These are phyloP conservation scores for Conchocele bisecta DNA, from an alignment of 2,888 invertebrate genomes.

Conservation along the genomic window DNA sequence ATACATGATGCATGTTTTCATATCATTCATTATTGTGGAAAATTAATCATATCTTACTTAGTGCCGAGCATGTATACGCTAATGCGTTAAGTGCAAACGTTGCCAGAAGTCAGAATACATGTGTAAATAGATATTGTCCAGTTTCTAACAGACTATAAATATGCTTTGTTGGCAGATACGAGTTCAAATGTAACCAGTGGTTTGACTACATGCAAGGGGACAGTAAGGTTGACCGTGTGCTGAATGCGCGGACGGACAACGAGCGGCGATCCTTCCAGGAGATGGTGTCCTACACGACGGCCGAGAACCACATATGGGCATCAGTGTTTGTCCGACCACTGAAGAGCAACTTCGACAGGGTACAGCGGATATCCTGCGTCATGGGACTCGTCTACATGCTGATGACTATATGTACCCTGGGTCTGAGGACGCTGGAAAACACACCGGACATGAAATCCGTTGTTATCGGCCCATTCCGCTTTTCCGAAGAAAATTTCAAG, in stretches of 20 bases:
- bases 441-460: constrained; percentile 44
- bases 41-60: no score
- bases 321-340: constrained; percentile 83
- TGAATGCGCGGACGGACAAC: constrained; percentile 80
- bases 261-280: constrained; percentile 80
- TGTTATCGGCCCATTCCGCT: constrained; percentile 61
- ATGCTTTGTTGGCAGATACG: constrained; percentile 60
- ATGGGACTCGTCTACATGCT: constrained; percentile 67
- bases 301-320: constrained; percentile 84
- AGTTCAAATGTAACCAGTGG: constrained; percentile 81
- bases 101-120: no score
- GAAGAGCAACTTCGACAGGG: constrained; percentile 82
- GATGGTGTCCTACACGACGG: constrained; percentile 79
- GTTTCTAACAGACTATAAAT: background rate
- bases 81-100: no score
- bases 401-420: constrained; percentile 72
- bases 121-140: no score
- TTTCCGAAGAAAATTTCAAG: constrained; percentile 63
- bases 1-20: no score
- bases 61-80: no score
- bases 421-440: constrained; percentile 42
- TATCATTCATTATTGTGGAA: no score
- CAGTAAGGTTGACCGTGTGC: constrained; percentile 81
- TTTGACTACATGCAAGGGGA: constrained; percentile 82
- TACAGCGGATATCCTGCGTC: constrained; percentile 71